Evolutionary conservation across 1,140 invertebrate species (phyloP), one percentile per base, ranked within the genome.

Genomic region (Saccostrea cuccullata): DNA sequence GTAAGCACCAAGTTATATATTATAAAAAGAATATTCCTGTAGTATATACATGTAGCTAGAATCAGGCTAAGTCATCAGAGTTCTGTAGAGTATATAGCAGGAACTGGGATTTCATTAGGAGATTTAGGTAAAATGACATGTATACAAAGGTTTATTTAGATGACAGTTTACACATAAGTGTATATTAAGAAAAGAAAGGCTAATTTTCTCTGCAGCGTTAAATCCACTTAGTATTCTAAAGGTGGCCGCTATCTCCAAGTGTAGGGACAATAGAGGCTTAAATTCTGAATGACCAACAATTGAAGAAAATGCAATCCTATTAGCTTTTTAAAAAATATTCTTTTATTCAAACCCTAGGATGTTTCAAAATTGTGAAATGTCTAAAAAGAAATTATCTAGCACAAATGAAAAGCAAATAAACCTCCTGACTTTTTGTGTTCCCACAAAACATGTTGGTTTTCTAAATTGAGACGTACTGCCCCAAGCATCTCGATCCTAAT

Each of bases 331-430:
- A 77, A 26, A 77, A 77, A 77, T 26, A 77, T 77, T 36, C 26
- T 11, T n/a, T 77, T 26, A 20, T 26, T 30, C 30, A 77, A 36
- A 77, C 36, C 70, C 30, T 77, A 15, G 23, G 70, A 77, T 36
- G 15, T 77, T 67, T 36, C 70, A 30, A 77, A 36, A 26, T 17
- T 77, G 70, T 77, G 26, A 77, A 77, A 77, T 30, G 70, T 77
- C 70, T 77, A 77, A 30, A 67, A 77, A 77, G 70, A 77, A 77
- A 77, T 77, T 77, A 77, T 73, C 60, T 73, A 73, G 67, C 67
- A 73, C 26, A 73, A 73, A 73, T 30, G 26, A 23, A 77, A 77
- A 77, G 70, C 70, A 77, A 77, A 30, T 12, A 77, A 26, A 6
- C 70, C 26, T 77, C 26, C 70, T 30, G 70, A 30, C 23, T 26